phyloP scores from a whole-genome alignment of 1,140 invertebrate species.

The Magallana angulata region DNA sequence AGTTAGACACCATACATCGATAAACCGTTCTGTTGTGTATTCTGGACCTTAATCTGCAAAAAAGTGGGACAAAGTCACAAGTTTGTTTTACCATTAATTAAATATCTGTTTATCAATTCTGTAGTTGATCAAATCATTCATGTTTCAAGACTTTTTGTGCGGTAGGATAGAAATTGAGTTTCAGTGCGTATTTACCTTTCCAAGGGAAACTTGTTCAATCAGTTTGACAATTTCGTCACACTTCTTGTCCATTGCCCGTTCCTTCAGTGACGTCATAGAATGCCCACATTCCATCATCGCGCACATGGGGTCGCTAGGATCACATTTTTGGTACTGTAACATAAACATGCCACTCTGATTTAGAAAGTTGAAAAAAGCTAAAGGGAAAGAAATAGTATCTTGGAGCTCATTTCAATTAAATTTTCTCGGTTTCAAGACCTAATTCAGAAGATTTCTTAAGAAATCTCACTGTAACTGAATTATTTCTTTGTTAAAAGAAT shows the following conservation, averaged over 20 bases:
- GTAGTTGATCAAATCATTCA: too few species aligned
- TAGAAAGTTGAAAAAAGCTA: too few species aligned
- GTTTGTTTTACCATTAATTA: background rate
- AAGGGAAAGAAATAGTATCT: too few species aligned
- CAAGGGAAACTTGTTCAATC: slow-evolving; percentile 42
- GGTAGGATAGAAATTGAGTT: too few species aligned
- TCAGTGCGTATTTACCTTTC: slow-evolving; percentile 33
- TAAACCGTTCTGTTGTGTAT: background rate
- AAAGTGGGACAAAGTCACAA: background rate
- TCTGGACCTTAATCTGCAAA: slow-evolving; percentile 18
- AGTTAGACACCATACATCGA: slow-evolving; percentile 9
- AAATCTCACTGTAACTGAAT: too few species aligned
- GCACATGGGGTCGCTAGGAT: slow-evolving; percentile 73
- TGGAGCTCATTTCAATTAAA: too few species aligned
- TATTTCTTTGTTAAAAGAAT: too few species aligned
- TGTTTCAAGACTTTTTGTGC: too few species aligned
- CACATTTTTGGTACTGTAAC: slow-evolving; percentile 71
- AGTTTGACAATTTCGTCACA: slow-evolving; percentile 51
- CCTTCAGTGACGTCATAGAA: slow-evolving; percentile 66
- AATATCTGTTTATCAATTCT: background rate
- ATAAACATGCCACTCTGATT: too few species aligned
- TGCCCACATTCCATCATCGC: slow-evolving; percentile 77
- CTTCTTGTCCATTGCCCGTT: slow-evolving; percentile 66
- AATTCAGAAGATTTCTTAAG: too few species aligned
- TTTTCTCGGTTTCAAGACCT: too few species aligned